A percentile compares a stretch with the other conserved stretches of the same genome.
These are phyloP conservation scores for Cecidostiba fungosa DNA, from an alignment of 2,888 invertebrate genomes.

Conservation along the genomic window DNA sequence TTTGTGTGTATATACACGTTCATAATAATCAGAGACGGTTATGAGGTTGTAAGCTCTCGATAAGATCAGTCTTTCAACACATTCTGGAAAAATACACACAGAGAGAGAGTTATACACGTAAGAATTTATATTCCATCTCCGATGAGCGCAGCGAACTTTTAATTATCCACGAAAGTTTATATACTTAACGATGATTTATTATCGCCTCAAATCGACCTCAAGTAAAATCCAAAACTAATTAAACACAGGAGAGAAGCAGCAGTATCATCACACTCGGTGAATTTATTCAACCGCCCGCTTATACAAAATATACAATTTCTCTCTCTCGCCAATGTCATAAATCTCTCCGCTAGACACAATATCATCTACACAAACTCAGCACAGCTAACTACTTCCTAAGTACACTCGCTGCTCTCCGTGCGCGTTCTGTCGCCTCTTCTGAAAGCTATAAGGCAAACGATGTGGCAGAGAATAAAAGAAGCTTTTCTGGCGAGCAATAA, in stretches of 20 bases:
- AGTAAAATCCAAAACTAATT: constrained; percentile 4
- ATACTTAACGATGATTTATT: neutral
- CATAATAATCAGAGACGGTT: too few species aligned
- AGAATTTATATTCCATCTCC: neutral
- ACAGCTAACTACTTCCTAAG: constrained; percentile 46
- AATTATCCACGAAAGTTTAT: neutral
- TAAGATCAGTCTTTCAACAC: too few species aligned
- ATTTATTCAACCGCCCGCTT: neutral
- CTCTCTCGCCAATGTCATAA: constrained; percentile 9
- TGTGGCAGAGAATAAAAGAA: neutral
- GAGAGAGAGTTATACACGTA: neutral
- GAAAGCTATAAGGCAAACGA: constrained; percentile 13
- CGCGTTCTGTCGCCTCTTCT: neutral
- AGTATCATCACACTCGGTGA: neutral
- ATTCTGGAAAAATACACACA: too few species aligned
- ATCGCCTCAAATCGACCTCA: neutral
- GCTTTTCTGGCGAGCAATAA: constrained; percentile 37
- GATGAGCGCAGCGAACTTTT: neutral
- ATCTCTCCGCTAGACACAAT: neutral
- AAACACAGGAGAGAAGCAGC: neutral
- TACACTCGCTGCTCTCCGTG: neutral
- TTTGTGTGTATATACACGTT: too few species aligned
- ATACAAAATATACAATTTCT: neutral
- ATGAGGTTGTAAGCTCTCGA: too few species aligned
- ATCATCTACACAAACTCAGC: constrained; percentile 39